These are phyloP conservation scores for Ophion ellenae DNA, from an alignment of 2,888 invertebrate genomes.

Conservation along the genomic window DNA sequence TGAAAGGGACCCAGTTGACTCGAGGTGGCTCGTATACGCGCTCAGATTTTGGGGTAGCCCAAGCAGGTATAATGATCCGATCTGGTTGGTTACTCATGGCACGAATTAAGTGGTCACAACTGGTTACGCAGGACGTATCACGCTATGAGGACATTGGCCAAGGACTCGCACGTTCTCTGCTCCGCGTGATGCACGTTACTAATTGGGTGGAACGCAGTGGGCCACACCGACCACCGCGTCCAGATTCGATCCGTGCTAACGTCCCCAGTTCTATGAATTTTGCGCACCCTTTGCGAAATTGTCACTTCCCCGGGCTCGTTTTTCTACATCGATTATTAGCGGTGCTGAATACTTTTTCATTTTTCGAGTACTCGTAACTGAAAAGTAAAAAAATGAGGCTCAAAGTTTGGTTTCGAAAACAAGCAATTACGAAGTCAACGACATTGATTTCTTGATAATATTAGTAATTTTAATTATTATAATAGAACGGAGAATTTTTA, in stretches of 20 bases:
- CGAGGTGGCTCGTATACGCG: slow-evolving; percentile 34
- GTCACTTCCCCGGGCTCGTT: slow-evolving; percentile 3
- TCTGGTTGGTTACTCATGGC: slow-evolving; percentile 73
- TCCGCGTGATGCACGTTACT: slow-evolving; percentile 66
- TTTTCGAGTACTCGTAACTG: too few relatives aligned
- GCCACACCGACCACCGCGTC: slow-evolving; percentile 29
- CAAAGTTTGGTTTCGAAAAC: not conserved
- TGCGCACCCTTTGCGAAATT: slow-evolving; percentile 42
- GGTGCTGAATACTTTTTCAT: too few relatives aligned
- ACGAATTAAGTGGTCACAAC: slow-evolving; percentile 77
- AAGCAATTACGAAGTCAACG: too few relatives aligned
- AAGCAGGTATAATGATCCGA: slow-evolving; percentile 76
- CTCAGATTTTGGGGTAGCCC: slow-evolving; percentile 64
- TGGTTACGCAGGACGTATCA: slow-evolving; percentile 72
- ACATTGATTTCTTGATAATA: too few relatives aligned
- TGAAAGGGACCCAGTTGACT: not conserved
- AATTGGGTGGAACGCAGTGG: slow-evolving; percentile 75
- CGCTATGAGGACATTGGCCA: slow-evolving; percentile 60
- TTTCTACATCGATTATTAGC: not conserved
- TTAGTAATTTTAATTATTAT: too few relatives aligned
- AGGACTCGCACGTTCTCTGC: slow-evolving; percentile 71
- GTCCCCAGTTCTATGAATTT: slow-evolving; percentile 25
- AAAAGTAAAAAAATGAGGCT: too few relatives aligned
- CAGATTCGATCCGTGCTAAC: slow-evolving; percentile 29
- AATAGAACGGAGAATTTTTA: too few relatives aligned